phyloP scores from a whole-genome alignment of 2,113 vertebrate genomes.

The Anguilla japonica region DNA sequence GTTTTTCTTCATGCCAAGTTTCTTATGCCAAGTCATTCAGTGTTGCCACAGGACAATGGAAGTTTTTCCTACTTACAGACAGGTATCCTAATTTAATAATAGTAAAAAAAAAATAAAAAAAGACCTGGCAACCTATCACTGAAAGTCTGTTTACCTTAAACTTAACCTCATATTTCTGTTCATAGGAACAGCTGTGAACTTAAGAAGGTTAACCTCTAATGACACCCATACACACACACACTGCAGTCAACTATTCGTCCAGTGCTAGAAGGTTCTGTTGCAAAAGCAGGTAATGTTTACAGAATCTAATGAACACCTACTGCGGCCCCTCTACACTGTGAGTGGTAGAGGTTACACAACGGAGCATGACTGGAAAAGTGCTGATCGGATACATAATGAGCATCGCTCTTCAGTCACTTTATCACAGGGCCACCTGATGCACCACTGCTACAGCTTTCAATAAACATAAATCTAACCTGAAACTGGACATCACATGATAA shows the following conservation, averaged over 20 bases:
- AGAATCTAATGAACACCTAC: not conserved
- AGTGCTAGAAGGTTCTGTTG: conserved; percentile 10
- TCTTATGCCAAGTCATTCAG: not conserved
- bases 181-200: not conserved
- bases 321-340: not conserved
- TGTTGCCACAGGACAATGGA: not conserved
- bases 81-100: not conserved
- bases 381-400: not conserved
- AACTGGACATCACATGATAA: not conserved
- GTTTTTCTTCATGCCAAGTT: not conserved
- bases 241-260: conserved; percentile 17
- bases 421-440: not conserved
- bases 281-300: not conserved
- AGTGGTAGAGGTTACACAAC: not conserved
- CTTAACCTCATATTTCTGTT: not conserved
- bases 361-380: not conserved
- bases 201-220: not conserved
- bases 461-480: not conserved
- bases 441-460: not conserved
- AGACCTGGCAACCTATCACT: not conserved
- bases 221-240: conserved; percentile 31
- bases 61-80: not conserved
- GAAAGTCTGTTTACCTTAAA: not conserved
- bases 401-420: not conserved
- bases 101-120: not conserved